phyloP scores from a whole-genome alignment of 2,888 invertebrate genomes.

The Aphidius colemani region DNA sequence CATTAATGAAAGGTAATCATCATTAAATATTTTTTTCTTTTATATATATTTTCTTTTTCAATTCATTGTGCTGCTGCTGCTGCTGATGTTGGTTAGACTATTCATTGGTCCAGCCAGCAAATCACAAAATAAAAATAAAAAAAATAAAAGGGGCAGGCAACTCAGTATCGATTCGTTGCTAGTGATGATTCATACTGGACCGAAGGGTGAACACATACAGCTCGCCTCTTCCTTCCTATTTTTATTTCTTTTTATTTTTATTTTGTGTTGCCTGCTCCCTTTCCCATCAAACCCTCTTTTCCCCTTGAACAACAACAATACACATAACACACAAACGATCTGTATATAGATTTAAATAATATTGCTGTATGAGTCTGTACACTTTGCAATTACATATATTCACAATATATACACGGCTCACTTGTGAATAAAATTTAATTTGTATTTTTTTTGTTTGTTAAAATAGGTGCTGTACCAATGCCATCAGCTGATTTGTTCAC shows the following conservation, averaged over 20 bases:
- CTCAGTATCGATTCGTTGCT: conserved; percentile 38
- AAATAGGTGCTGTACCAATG: conserved; percentile 51
- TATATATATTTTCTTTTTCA: neutral
- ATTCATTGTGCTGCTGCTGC: neutral
- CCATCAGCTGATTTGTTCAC: conserved; percentile 49
- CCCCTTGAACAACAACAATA: conserved; percentile 47
- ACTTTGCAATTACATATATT: neutral
- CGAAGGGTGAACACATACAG: conserved; percentile 45
- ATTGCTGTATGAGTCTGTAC: conserved; percentile 13
- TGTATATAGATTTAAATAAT: conserved; percentile 28
- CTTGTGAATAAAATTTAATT: too few species aligned
- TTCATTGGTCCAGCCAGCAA: neutral
- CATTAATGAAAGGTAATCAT: conserved; percentile 68
- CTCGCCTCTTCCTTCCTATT: too few species aligned
- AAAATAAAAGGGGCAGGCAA: conserved; percentile 20
- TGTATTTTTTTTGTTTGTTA: conserved; percentile 16
- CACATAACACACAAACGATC: conserved; percentile 31
- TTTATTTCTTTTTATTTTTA: neutral
- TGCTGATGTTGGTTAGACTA: neutral
- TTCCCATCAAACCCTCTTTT: conserved; percentile 42
- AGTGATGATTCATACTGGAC: conserved; percentile 56
- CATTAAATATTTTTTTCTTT: conserved; percentile 2
- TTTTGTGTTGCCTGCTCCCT: conserved; percentile 38
- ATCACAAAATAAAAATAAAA: neutral
- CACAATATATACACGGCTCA: too few species aligned